A percentile compares a stretch with the other conserved stretches of the same genome.
These are phyloP conservation scores for Elgaria multicarinata DNA, from an alignment of 2,113 vertebrate genomes.

Conservation along the genomic window DNA sequence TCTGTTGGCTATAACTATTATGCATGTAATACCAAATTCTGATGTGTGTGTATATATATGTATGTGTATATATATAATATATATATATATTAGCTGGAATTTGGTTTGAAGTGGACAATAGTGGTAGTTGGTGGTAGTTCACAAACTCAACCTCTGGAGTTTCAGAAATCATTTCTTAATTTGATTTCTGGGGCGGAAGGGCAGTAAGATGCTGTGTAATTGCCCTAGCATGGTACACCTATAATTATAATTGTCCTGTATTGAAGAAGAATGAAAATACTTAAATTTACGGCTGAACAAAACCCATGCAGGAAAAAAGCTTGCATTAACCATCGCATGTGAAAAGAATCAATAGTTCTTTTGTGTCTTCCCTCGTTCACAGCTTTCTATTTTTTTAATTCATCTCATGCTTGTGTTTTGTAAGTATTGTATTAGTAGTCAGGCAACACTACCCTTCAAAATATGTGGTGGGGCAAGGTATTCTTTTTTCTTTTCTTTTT, in stretches of 20 bases:
- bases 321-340: background rate
- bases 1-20: background rate
- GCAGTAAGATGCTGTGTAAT: background rate
- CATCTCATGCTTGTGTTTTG: background rate
- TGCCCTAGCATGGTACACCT: background rate
- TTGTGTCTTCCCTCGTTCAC: background rate
- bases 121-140: background rate
- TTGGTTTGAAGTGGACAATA: background rate
- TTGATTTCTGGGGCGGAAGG: background rate
- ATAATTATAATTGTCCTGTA: background rate
- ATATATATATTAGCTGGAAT: background rate
- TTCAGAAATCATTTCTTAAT: slow-evolving; percentile 14
- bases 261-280: background rate
- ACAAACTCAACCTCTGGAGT: background rate
- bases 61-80: too few relatives aligned
- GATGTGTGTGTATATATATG: too few relatives aligned
- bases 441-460: background rate
- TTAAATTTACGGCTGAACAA: background rate
- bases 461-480: background rate
- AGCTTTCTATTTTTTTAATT: background rate
- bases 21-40: background rate
- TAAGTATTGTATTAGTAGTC: background rate
- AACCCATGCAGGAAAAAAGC: background rate
- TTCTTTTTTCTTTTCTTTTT: background rate
- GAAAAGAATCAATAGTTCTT: background rate